A percentile compares a stretch with the other conserved stretches of the same genome.
phyloP scores from a whole-genome alignment of 2,888 invertebrate species.

The Ormyrus labotus region DNA sequence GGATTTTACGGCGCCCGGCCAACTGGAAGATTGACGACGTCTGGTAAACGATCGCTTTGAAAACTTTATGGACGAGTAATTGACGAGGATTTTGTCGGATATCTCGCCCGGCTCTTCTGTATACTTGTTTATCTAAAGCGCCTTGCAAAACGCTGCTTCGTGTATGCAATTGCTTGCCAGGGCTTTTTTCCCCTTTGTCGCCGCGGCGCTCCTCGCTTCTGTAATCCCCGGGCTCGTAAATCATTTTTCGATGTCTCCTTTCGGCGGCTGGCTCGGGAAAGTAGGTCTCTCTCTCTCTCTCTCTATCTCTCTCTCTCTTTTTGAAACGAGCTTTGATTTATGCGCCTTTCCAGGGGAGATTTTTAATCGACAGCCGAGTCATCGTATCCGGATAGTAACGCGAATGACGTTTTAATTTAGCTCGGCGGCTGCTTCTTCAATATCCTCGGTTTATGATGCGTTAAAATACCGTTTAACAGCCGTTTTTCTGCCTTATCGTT shows the following conservation, averaged over 20 bases:
- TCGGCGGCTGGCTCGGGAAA: slow-evolving; percentile 35
- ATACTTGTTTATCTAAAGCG: slow-evolving; percentile 20
- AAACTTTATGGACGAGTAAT: slow-evolving; percentile 48
- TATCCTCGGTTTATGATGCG: no score
- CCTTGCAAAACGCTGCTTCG: neutral
- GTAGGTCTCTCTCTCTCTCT: neutral
- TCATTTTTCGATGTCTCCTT: slow-evolving; percentile 38
- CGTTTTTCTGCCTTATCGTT: neutral
- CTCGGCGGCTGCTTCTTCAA: no score
- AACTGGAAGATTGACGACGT: slow-evolving; percentile 43
- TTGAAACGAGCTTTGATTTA: slow-evolving; percentile 43
- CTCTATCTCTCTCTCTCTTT: no score
- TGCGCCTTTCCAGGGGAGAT: slow-evolving; percentile 20
- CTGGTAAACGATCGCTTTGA: slow-evolving; percentile 31
- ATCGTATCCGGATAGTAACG: no score
- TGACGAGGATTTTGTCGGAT: slow-evolving; percentile 28
- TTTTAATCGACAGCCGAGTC: slow-evolving; percentile 15
- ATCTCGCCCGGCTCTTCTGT: neutral
- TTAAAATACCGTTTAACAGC: no score
- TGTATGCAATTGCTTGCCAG: neutral
- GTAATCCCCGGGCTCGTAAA: slow-evolving; percentile 37
- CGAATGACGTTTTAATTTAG: no score
- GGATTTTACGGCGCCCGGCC: slow-evolving; percentile 28
- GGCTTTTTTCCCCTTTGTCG: neutral
- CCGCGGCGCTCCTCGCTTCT: slow-evolving; percentile 7